Base-by-base conservation (phyloP, 1,140 invertebrate species). In the Drosophila triauraria region DNA sequence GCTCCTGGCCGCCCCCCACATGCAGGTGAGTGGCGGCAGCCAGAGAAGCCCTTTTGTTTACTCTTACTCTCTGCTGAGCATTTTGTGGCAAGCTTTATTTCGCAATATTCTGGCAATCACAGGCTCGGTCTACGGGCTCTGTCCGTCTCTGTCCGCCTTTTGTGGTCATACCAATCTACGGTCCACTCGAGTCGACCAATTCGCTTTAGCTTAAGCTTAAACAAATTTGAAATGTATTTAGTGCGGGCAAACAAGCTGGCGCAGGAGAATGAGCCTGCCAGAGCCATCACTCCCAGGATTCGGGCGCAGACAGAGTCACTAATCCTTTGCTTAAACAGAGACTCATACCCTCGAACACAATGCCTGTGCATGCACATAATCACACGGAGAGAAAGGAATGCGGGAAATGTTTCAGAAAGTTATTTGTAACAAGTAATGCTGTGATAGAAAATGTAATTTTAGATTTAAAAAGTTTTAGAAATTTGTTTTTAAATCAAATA, bases 1-100 rank as follows among this genome's bases (percentile, higher is more conserved):
- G 78, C 94, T 98, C 75, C 94, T 99, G 23, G 95, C 95, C 68
- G 95, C 96, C 90, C 96, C 97, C 68, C 97, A 98, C 93, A 94
- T 98, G 76, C 97, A 96, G 97, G 98, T 98, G 93, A 95, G 95
- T 94, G 46, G 25, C 35, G 17, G 30, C 30, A 20, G 32, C 17
- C 32, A 30, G 4, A n/a, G 27, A 6, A 23, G 25, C 38, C 60
- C 46, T 54, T 68, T 54, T 75, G 64, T 84, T 78, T 80, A 70
- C 62, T 75, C 47, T 61, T 47, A 60, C 47, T 72, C 47, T 72
- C 62, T 77, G 76, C 48, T 61, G 54, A 30, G 69, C 68, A 88
- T 80, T 84, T 87, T 88, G 84, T 78, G 84, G 84, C 84, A 87
- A 81, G 70, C 83, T 80, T 65, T 87, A 87, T 74, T 65, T 70